Base-by-base conservation (phyloP, 2,888 invertebrate species). In the Meiosimyza decipiens region DNA sequence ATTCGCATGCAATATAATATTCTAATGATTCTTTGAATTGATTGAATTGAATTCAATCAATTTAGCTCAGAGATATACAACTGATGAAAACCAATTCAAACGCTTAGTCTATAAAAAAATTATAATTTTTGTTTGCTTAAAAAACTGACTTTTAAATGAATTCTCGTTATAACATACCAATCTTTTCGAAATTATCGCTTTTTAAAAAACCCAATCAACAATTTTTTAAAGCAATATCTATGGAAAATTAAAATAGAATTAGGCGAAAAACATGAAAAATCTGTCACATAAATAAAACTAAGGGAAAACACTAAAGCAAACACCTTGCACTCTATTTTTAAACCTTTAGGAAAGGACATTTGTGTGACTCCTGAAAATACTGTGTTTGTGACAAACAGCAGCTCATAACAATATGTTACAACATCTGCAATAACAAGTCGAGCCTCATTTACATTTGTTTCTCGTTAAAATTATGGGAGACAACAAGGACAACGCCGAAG, bases 241-340 rank as follows among this genome's bases (percentile, higher is more conserved):
- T 40, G 9, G 81, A 82, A 81, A 83, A 83, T 83, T 83, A 82
- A 81, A 80, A 62, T 76, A 81, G 80, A 83, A 83, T 82, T 82
- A 83, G 83, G 80, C 79, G 40, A 78, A 80, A 83, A 82, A 83
- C 83, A 84, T 80, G 80, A 78, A 79, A 84, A 81, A 77, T 80
- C 76, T 80, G 82, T 82, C 82, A 80, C 83, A 83, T 83, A 83
- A 83, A 83, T 83, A 51, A 68, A 50, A 66, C 6, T 54, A 52
- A 15, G 13, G 50, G 4, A 57, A 22, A 13, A 55, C 18, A 33
- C 62, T 6, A 16, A 63, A 47, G 13, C 28, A 60, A 63, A 63
- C 70, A 70, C 70, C 70, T 70, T 70, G 70, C 40, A 33, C 63
- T 70, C 70, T 70, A 70, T 70, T 70, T 70, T 52, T 62, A 63